Base-by-base conservation (phyloP, 2,113 vertebrate genomes). In the Apaloderma vittatum region DNA sequence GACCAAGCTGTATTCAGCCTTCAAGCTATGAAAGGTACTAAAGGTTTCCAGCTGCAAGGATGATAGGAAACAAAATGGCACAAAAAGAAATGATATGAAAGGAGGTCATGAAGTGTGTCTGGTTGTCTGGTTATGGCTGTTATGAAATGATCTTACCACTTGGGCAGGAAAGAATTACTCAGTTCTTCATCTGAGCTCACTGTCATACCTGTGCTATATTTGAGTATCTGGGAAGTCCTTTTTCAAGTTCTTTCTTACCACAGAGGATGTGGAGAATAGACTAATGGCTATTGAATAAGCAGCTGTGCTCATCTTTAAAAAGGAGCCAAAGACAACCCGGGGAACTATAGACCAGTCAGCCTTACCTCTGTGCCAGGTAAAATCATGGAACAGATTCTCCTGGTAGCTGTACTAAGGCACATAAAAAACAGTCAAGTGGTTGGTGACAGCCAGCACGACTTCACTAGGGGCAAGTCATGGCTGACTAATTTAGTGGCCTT, bases 161-260 rank as follows among this genome's bases (percentile, higher is more conserved):
- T 82, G 23, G 37, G 4, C 34, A 72, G 67, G 71, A 52, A 83
- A 20, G n/a, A 58, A 30, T 78, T 88, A 26, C 2, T 89, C 4
- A 2, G 3, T 40, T 93, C 23, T 59, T 67, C 1, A 0, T 43
- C n/a, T 79, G 43, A 67, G n/a, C 22, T 82, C 34, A 4, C 7
- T 32, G 32, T 21, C 27, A 30, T 15, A 40, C 6, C 15, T 9
- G 24, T 61, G 21, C 19, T 49, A 1, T 62, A 24, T 14, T 11
- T 70, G 7, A 14, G 23, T 43, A 17, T 40, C 18, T 88, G 21
- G 4, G 11, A 71, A 88, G 37, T 37, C 34, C 51, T 67, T 72
- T 43, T 29, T 71, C 0, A 0, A 16, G 26, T 15, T 13, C 3
- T 63, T 48, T 27, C 16, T 48, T 74, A 34, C 13, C n/a, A 40